These are phyloP conservation scores for Semicossyphus pulcher DNA, from an alignment of 2,113 vertebrate species.

Conservation along the genomic window DNA sequence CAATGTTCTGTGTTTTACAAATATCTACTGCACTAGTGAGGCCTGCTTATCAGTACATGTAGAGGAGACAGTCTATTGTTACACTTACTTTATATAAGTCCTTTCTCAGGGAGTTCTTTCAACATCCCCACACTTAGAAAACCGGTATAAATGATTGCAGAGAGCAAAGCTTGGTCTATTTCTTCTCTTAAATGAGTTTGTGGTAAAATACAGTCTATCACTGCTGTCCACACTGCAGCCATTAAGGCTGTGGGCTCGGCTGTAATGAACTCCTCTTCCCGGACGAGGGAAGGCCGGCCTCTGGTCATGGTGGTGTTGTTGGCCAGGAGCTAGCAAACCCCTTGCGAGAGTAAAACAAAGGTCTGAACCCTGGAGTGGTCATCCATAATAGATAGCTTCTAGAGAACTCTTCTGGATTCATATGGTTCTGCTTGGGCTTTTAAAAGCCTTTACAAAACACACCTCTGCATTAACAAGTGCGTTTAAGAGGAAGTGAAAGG, in stretches of 20 bases:
- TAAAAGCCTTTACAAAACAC: slow-evolving; percentile 74
- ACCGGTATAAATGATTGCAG: not conserved
- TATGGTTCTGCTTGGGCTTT: slow-evolving; percentile 57
- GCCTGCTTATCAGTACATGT: not conserved
- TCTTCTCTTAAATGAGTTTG: slow-evolving; percentile 51
- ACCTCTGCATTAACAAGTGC: slow-evolving; percentile 63
- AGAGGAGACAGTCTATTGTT: not conserved
- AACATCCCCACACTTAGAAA: slow-evolving; percentile 29
- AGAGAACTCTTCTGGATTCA: slow-evolving; percentile 56
- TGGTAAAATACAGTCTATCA: slow-evolving; percentile 44
- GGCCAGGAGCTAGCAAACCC: slow-evolving; percentile 43
- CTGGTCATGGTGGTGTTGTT: slow-evolving; percentile 48
- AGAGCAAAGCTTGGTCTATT: slow-evolving; percentile 18
- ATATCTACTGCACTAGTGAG: not conserved
- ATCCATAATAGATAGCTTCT: slow-evolving; percentile 78
- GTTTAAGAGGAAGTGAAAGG: slow-evolving; percentile 47
- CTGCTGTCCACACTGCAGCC: slow-evolving; percentile 36
- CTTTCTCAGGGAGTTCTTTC: not conserved
- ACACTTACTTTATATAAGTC: not conserved
- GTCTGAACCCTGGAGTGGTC: slow-evolving; percentile 67
- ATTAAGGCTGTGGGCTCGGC: slow-evolving; percentile 56
- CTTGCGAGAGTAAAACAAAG: slow-evolving; percentile 34
- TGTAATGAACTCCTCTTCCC: slow-evolving; percentile 62
- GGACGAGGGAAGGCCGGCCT: slow-evolving; percentile 43
- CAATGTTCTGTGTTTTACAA: too few species aligned